These are phyloP conservation scores for Peromyscus attwateri DNA, from an alignment of 2,797 vertebrate species.

Conservation along the genomic window DNA sequence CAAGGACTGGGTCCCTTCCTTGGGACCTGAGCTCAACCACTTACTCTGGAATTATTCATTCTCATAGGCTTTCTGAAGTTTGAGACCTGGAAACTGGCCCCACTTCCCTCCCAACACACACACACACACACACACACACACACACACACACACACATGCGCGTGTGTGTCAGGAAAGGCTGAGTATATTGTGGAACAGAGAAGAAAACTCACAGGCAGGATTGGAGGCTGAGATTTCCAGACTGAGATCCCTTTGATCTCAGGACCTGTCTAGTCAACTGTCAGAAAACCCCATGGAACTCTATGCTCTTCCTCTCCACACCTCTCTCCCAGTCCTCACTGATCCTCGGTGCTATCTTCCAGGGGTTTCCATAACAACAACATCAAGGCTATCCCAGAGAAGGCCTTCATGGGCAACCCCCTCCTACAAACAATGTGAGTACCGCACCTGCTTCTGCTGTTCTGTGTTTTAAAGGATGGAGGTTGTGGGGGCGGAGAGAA, in stretches of 20 bases:
- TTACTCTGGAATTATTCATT: not conserved
- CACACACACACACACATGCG: not conserved
- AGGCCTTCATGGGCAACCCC: constrained; percentile 96
- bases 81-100: not conserved
- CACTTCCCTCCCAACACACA: not conserved
- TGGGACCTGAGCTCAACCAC: not conserved
- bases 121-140: not conserved
- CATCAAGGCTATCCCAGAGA: constrained; percentile 96
- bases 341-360: constrained; percentile 78
- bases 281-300: not conserved
- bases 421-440: constrained; percentile 97
- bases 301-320: not conserved
- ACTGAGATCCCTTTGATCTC: not conserved
- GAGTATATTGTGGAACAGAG: not conserved
- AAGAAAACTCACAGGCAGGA: not conserved
- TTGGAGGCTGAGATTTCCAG: not conserved
- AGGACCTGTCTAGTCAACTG: not conserved
- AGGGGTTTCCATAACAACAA: constrained; percentile 99
- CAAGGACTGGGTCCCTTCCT: not conserved
- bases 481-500: not conserved
- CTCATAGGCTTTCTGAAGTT: not conserved
- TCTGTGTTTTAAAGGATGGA: not conserved
- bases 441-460: not conserved
- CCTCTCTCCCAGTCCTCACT: not conserved
- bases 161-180: not conserved